Evolutionary conservation across 2,113 vertebrate genomes (phyloP).

Genomic region (Tiliqua scincoides): DNA sequence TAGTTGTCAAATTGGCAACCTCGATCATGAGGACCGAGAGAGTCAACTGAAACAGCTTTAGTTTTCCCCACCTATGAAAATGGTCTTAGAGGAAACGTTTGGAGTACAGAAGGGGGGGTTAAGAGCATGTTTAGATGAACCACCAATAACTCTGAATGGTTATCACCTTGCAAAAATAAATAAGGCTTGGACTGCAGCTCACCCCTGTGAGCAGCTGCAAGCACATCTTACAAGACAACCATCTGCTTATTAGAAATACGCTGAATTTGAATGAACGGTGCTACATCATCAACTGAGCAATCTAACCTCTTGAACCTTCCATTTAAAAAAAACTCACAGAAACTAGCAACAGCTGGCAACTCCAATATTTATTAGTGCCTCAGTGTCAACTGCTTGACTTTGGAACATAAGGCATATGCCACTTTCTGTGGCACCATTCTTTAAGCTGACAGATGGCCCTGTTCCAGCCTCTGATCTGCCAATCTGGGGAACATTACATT

Average conservation of each 20-base stretch:
- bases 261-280: neutral
- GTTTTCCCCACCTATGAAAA: neutral
- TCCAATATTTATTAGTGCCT: neutral
- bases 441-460: neutral
- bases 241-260: neutral
- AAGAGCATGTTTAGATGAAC: neutral
- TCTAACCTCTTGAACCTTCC: neutral
- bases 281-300: no score
- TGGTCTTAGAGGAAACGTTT: neutral
- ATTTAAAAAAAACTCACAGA: neutral
- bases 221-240: neutral
- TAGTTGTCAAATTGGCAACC: neutral
- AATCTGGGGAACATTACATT: neutral
- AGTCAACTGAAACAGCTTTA: neutral
- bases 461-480: neutral
- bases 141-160: neutral
- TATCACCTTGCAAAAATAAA: neutral
- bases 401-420: neutral
- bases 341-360: neutral
- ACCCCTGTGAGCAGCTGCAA: neutral
- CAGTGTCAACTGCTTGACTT: neutral
- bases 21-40: neutral
- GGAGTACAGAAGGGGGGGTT: neutral
- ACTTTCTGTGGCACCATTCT: neutral
- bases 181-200: neutral